Evolutionary conservation across 1,140 invertebrate genomes (phyloP).

Genomic region (Solenopsis fugax): DNA sequence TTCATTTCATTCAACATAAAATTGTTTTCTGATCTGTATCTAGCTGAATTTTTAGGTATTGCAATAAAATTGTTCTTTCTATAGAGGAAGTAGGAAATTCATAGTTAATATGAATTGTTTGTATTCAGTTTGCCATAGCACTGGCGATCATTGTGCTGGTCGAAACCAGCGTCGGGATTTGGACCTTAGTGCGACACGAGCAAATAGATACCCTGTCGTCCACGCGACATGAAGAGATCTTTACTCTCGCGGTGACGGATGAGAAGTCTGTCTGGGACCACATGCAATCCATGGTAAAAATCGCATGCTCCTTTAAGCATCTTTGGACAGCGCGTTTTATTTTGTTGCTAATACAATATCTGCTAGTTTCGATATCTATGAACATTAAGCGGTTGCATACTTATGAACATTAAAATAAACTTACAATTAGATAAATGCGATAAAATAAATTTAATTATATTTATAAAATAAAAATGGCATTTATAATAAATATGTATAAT

Average conservation of each 20-base stretch:
- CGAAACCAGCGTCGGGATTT: slow-evolving; percentile 86
- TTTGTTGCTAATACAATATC: background rate
- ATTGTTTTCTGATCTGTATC: too few relatives aligned
- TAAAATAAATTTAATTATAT: background rate
- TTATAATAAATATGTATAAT: too few relatives aligned
- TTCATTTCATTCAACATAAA: too few relatives aligned
- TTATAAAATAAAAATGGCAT: slow-evolving; percentile 31
- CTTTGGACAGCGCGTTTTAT: background rate
- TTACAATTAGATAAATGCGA: background rate
- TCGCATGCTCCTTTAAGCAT: background rate
- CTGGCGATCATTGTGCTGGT: slow-evolving; percentile 84
- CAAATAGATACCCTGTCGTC: slow-evolving; percentile 85
- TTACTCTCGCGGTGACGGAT: slow-evolving; percentile 77
- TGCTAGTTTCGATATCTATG: background rate
- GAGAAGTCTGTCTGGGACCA: slow-evolving; percentile 71
- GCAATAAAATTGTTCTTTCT: too few relatives aligned
- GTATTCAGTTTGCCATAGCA: slow-evolving; percentile 84
- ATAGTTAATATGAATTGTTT: slow-evolving; percentile 22
- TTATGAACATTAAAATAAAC: background rate
- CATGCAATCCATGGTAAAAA: slow-evolving; percentile 75
- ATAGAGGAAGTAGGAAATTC: slow-evolving; percentile 14
- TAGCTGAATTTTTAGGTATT: too few relatives aligned
- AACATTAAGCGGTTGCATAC: background rate
- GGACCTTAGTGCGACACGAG: slow-evolving; percentile 87
- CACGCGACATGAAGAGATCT: slow-evolving; percentile 82